phyloP scores from a whole-genome alignment of 1,140 invertebrate genomes.

The Euborellia annulipes region DNA sequence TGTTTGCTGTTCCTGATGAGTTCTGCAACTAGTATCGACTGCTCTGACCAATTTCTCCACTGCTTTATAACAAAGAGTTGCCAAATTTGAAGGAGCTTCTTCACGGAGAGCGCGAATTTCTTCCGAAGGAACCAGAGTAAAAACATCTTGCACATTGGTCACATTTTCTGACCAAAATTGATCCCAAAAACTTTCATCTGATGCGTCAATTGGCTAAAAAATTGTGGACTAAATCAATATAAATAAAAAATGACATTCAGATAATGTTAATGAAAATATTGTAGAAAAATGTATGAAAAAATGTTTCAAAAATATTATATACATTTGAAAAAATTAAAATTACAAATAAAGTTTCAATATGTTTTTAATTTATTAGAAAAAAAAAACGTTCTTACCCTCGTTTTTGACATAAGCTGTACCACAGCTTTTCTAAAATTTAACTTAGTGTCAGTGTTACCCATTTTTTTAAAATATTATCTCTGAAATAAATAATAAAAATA shows the following conservation, averaged over 20 bases:
- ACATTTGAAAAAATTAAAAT: too few species aligned
- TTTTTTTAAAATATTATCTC: too few species aligned
- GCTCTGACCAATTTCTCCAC: constrained; percentile 90
- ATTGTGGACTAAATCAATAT: constrained; percentile 16
- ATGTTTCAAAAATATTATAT: too few species aligned
- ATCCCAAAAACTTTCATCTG: constrained; percentile 93
- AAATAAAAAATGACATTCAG: constrained; percentile 7
- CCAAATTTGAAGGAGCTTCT: constrained; percentile 94
- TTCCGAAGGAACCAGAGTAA: constrained; percentile 82
- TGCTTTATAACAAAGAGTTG: constrained; percentile 96
- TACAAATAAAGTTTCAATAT: too few species aligned
- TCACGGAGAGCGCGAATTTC: constrained; percentile 88
- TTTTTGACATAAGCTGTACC: constrained; percentile 89
- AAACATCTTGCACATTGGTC: constrained; percentile 90
- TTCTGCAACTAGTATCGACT: constrained; percentile 84
- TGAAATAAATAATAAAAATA: too few species aligned
- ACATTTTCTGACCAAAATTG: constrained; percentile 97
- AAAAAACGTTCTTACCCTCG: constrained; percentile 50
- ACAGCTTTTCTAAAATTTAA: constrained; percentile 95
- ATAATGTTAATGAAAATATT: too few species aligned
- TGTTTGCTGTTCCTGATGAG: constrained; percentile 85
- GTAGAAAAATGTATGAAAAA: too few species aligned
- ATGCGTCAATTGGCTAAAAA: constrained; percentile 68
- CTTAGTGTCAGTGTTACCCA: constrained; percentile 97
- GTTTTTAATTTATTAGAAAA: background rate